These are phyloP conservation scores for Vulpes lagopus DNA, from an alignment of 2,113 vertebrate species.

Conservation along the genomic window DNA sequence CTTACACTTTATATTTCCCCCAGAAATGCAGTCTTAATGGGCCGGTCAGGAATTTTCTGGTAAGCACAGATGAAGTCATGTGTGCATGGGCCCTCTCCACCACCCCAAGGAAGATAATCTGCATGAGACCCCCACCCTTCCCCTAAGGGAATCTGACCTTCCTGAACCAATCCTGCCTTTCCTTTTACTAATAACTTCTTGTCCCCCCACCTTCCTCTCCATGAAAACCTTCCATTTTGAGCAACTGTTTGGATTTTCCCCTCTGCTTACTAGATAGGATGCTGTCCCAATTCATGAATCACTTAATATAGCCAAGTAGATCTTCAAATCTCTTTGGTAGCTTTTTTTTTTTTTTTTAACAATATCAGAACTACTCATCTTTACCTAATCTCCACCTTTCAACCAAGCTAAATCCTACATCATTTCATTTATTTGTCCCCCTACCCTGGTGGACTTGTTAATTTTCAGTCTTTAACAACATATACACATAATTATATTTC, in stretches of 20 bases:
- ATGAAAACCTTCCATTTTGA: background rate
- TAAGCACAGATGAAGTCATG: background rate
- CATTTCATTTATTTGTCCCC: background rate
- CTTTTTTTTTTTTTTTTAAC: background rate
- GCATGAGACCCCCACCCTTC: background rate
- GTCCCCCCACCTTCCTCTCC: background rate
- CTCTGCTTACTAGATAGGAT: background rate
- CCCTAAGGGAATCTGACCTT: background rate
- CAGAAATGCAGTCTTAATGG: background rate
- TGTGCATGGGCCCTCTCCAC: background rate
- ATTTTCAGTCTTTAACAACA: background rate
- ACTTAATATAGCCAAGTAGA: background rate
- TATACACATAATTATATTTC: conserved; percentile 19
- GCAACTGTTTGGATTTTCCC: background rate
- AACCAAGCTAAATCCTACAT: background rate
- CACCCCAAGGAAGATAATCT: background rate
- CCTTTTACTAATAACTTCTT: background rate
- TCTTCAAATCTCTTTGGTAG: background rate
- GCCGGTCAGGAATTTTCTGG: background rate
- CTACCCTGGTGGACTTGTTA: rapidly evolving
- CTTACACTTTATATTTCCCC: background rate
- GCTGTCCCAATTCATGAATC: background rate
- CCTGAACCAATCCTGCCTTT: background rate
- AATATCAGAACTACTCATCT: background rate
- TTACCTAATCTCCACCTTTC: background rate